Conservation (phyloP, 2,797 vertebrate genomes). For the Lophius americanus region DNA sequence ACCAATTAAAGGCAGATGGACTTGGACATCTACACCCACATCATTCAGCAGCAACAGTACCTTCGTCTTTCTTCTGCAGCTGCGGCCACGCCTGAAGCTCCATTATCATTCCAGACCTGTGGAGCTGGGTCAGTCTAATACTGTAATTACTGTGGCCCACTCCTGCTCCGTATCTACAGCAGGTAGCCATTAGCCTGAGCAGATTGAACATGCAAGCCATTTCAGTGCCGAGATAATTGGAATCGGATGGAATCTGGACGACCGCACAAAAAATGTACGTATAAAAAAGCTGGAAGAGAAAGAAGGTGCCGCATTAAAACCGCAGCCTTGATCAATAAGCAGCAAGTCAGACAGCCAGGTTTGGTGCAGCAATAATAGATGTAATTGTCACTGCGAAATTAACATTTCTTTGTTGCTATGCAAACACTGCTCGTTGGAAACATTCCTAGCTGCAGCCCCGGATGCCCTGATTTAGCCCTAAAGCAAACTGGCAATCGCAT, state of each 20-base stretch:
- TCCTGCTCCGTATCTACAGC: constrained; percentile 51
- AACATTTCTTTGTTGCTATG: background rate
- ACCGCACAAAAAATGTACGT: constrained; percentile 15
- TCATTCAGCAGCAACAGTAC: background rate
- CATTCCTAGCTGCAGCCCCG: background rate
- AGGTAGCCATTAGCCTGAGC: constrained; percentile 49
- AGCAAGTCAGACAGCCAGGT: constrained; percentile 3
- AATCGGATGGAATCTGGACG: constrained; percentile 26
- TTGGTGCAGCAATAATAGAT: background rate
- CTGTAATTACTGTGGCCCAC: constrained; percentile 62
- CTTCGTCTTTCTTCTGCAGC: constrained; percentile 7
- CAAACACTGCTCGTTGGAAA: constrained; percentile 1
- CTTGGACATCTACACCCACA: too few species aligned
- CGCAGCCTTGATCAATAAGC: background rate
- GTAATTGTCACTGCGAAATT: background rate
- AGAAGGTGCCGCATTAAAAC: constrained; percentile 1
- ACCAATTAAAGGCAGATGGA: too few species aligned
- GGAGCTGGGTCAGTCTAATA: constrained; percentile 50
- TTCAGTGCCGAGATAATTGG: constrained; percentile 37
- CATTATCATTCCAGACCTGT: constrained; percentile 66
- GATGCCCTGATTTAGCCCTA: background rate
- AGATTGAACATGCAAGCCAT: constrained; percentile 39
- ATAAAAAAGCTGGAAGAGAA: background rate
- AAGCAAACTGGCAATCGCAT: background rate
- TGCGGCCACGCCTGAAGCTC: constrained; percentile 43